These are phyloP conservation scores for Shinisaurus crocodilurus DNA, from an alignment of 2,113 vertebrate species.

Conservation along the genomic window DNA sequence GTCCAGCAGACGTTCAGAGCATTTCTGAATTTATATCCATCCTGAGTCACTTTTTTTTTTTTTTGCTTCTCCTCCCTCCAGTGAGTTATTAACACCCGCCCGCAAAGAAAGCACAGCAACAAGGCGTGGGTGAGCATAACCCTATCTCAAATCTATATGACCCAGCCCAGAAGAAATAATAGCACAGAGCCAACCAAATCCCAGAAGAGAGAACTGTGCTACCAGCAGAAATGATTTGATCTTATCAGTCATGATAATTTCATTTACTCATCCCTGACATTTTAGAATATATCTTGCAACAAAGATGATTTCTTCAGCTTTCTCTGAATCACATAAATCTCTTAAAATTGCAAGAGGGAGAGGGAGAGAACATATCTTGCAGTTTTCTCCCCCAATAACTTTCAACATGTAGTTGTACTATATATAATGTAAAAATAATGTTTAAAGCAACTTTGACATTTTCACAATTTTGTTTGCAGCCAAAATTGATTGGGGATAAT, in stretches of 20 bases:
- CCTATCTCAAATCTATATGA: not conserved
- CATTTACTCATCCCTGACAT: not conserved
- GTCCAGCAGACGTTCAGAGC: not conserved
- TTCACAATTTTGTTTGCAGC: not conserved
- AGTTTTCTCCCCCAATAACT: not conserved
- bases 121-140: not conserved
- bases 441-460: not conserved
- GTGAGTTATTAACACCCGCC: not conserved
- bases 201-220: not conserved
- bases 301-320: not conserved
- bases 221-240: not conserved
- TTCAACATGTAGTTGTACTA: not conserved
- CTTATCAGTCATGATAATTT: not conserved
- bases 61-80: not conserved
- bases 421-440: not conserved
- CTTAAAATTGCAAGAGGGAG: not conserved
- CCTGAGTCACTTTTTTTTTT: not conserved
- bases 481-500: not conserved
- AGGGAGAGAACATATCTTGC: not conserved
- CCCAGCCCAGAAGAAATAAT: not conserved
- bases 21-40: not conserved
- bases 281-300: not conserved
- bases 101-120: not conserved
- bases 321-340: not conserved
- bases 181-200: not conserved